Evolutionary conservation across 2,113 vertebrate genomes (phyloP).

Genomic region (Origma solitaria): DNA sequence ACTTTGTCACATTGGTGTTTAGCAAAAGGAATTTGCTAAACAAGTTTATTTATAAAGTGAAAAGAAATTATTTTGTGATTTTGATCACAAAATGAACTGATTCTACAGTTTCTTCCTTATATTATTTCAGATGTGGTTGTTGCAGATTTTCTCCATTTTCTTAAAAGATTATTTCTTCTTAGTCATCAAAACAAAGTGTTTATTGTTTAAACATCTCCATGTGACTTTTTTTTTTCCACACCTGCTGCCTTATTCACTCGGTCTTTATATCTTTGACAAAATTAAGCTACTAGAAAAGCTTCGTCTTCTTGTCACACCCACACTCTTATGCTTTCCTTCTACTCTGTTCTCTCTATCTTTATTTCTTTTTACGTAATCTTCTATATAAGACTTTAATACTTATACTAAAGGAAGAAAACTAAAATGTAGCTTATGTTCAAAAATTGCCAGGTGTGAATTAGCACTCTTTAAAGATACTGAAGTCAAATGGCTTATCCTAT

Average conservation of each 20-base stretch:
- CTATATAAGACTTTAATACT: not conserved
- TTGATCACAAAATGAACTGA: not conserved
- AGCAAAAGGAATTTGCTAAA: not conserved
- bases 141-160: not conserved
- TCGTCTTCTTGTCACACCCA: not conserved
- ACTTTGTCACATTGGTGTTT: not conserved
- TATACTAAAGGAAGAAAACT: not conserved
- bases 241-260: not conserved
- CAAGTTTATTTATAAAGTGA: not conserved
- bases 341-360: not conserved
- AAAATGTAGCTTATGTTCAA: not conserved
- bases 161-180: not conserved
- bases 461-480: not conserved
- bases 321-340: not conserved
- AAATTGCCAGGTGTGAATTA: not conserved
- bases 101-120: not conserved
- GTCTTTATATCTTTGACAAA: not conserved
- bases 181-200: not conserved
- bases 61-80: not conserved
- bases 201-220: not conserved
- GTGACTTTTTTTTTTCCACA: not conserved
- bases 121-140: not conserved
- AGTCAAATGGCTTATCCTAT: not conserved
- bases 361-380: not conserved
- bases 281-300: not conserved